Percentiles rank a stretch among this genome's conserved stretches.
phyloP scores from a whole-genome alignment of 2,113 vertebrate species.

The Barnardius zonarius region DNA sequence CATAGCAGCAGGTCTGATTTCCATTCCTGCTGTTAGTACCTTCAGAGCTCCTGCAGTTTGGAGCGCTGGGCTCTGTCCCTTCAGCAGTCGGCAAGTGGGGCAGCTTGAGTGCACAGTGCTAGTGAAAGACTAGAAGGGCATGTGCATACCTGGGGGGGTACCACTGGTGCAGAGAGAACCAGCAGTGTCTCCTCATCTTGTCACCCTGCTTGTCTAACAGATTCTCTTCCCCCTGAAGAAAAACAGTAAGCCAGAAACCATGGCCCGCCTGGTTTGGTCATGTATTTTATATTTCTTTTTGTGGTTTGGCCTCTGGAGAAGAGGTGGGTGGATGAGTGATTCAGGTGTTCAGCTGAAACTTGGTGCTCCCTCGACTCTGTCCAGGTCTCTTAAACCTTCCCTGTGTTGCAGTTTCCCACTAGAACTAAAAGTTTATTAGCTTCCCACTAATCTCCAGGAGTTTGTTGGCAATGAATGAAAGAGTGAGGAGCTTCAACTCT shows the following conservation, averaged over 20 bases:
- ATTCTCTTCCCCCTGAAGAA: background rate
- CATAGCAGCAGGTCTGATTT: conserved; percentile 51
- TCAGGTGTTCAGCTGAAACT: background rate
- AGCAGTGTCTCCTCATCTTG: background rate
- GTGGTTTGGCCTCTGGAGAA: background rate
- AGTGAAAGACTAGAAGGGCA: background rate
- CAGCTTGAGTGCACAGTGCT: background rate
- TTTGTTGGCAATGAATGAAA: background rate
- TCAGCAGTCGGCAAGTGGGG: background rate
- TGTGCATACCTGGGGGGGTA: background rate
- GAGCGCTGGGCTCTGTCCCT: background rate
- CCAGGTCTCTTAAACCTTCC: background rate
- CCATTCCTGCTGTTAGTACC: conserved; percentile 1
- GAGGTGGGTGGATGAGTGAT: background rate
- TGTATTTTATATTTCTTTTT: background rate
- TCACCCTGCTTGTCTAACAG: background rate
- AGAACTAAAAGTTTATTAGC: background rate
- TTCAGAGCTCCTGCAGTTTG: background rate
- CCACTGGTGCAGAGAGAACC: background rate
- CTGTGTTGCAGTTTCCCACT: background rate
- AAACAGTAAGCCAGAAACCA: background rate
- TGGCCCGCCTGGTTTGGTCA: background rate
- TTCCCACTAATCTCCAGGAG: background rate
- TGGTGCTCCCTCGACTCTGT: background rate
- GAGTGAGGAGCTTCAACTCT: background rate